Base-by-base conservation (phyloP, 2,113 vertebrate species). In the Ctenomys sociabilis region DNA sequence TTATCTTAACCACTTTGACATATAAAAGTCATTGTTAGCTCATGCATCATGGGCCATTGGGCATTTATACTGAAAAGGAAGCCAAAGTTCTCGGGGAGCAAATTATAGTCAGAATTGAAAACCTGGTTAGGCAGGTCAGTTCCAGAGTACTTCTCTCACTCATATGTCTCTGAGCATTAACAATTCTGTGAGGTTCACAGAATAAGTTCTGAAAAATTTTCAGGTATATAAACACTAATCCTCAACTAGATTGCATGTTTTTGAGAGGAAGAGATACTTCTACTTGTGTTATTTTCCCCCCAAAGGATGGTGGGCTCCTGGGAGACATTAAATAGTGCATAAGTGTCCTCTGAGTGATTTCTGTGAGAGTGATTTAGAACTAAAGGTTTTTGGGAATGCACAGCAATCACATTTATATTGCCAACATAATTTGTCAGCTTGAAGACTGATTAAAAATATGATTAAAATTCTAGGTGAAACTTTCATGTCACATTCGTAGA, bases 401-500 rank as follows among this genome's bases (percentile, higher is more conserved):
- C 24, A 32, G 64, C 90, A 87, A 85, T 78, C 12, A 16, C 84
- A 95, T 87, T 88, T 97, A 90, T 89, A 66, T 90, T 91, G 19
- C 26, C 68, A 88, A 86, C n/a, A 49, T 93, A 89, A 92, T 97
- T 96, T 92, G 84, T 32, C 81, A 81, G 95, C 95, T 85, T 93
- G 90, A 95, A 97, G 95, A 97, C 40, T 97, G 90, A 97, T 97
- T 94, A 98, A 93, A 93, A 86, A 35, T 63, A 95, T 90, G 61
- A 97, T 97, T 98, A 98, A 97, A 97, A 97, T 97, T 97, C 85
- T 91, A 52, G 59, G 59, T 96, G 17, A 24, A 88, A 9, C 83
- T 98, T 97, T 96, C 88, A 96, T 95, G 89, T 97, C 87, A 94
- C 35, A 91, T 98, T 93, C 97, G 81, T 88, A 98, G 96, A 98